A percentile compares a stretch with the other conserved stretches of the same genome.
phyloP scores from a whole-genome alignment of 2,113 vertebrate species.

The Hepsetus odoe region DNA sequence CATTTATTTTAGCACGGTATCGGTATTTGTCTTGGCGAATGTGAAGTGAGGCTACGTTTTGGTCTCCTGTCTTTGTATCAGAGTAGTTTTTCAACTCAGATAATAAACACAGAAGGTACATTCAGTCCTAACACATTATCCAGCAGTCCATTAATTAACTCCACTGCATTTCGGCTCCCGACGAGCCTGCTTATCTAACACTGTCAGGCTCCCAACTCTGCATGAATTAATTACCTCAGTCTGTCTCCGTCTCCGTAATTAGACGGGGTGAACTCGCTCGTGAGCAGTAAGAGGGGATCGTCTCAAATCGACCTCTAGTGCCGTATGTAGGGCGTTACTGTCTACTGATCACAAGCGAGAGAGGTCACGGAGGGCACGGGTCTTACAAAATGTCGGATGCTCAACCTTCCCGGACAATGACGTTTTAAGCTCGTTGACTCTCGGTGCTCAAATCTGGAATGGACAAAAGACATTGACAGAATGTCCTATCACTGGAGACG shows the following conservation, averaged over 20 bases:
- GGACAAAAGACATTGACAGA: too few relatives aligned
- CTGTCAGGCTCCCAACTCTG: constrained; percentile 68
- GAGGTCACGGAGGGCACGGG: background rate
- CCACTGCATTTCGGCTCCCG: constrained; percentile 65
- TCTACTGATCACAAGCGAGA: too few relatives aligned
- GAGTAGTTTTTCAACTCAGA: background rate
- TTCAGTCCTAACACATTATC: constrained; percentile 62
- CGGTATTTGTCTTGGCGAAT: background rate
- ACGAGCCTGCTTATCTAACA: constrained; percentile 68
- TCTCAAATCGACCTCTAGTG: background rate
- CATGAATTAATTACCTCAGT: constrained; percentile 69
- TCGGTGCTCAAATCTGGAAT: too few relatives aligned
- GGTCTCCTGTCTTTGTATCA: background rate
- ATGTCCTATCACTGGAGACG: too few relatives aligned
- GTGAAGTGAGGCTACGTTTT: background rate
- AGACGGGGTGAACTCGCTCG: constrained; percentile 56
- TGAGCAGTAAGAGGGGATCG: constrained; percentile 52
- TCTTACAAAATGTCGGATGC: too few relatives aligned
- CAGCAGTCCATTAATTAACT: constrained; percentile 68
- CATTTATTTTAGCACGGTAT: constrained; percentile 5
- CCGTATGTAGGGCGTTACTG: background rate
- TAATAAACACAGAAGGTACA: constrained; percentile 42
- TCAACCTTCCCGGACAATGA: too few relatives aligned
- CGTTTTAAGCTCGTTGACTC: too few relatives aligned
- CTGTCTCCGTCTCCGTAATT: constrained; percentile 65